Conservation (phyloP, 2,888 invertebrate species). For the Eilema caniola region DNA sequence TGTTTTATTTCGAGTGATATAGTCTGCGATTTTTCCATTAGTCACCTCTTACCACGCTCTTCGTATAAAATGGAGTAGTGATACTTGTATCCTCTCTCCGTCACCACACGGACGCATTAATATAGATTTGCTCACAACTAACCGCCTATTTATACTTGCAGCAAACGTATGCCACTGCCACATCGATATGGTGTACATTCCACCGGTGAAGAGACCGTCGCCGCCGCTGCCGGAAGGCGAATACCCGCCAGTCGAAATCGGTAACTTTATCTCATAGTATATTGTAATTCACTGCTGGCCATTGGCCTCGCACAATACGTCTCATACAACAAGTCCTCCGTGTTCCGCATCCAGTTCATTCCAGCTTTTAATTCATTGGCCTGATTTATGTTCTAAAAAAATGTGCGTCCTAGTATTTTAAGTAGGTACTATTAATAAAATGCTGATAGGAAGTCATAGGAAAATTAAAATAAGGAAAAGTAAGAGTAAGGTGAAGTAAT, state of each 20-base stretch:
- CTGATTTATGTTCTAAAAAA: not conserved
- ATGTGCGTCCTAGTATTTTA: no score
- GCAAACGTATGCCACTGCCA: conserved; percentile 62
- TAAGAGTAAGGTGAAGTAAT: not conserved
- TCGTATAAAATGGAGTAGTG: no score
- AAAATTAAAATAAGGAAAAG: not conserved
- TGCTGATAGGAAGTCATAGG: not conserved
- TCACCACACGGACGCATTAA: no score
- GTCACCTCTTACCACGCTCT: no score
- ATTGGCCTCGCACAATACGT: not conserved
- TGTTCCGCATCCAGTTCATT: not conserved
- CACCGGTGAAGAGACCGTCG: conserved; percentile 38
- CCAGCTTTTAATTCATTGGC: not conserved
- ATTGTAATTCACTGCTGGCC: not conserved
- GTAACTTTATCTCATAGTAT: conserved; percentile 37
- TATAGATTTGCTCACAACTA: no score
- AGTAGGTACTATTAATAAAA: not conserved
- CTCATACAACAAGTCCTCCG: not conserved
- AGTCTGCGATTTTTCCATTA: no score
- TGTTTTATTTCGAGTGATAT: no score
- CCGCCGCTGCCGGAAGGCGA: conserved; percentile 30
- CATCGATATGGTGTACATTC: conserved; percentile 56
- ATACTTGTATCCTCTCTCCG: no score
- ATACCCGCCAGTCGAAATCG: conserved; percentile 55
- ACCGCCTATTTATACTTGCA: conserved; percentile 34